Evolutionary conservation across 2,888 invertebrate species (phyloP).

Genomic region (Bedellia somnulentella): DNA sequence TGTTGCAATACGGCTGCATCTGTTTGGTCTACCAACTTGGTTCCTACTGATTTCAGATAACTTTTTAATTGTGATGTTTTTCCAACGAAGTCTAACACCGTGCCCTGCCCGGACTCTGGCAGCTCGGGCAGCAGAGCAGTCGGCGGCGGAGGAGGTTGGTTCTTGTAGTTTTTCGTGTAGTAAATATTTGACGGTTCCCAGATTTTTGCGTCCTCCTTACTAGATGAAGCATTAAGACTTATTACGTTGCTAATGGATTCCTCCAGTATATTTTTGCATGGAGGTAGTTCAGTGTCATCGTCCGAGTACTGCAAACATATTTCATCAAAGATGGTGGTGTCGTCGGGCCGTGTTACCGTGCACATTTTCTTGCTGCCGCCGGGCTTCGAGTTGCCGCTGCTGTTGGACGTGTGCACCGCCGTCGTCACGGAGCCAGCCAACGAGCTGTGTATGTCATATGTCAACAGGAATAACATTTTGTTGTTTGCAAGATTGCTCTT

Average conservation of each 20-base stretch:
- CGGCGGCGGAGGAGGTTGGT: constrained; percentile 34
- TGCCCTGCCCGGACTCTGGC: constrained; percentile 34
- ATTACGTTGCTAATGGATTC: constrained; percentile 59
- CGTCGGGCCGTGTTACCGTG: constrained; percentile 32
- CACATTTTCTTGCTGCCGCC: constrained; percentile 55
- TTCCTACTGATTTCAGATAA: constrained; percentile 44
- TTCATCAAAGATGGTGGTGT: constrained; percentile 44
- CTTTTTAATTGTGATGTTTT: constrained; percentile 45
- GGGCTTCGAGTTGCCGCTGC: constrained; percentile 52
- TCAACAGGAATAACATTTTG: constrained; percentile 63
- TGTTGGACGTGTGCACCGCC: constrained; percentile 40
- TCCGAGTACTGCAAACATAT: constrained; percentile 62
- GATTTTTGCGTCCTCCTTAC: constrained; percentile 42
- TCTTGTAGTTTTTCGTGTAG: constrained; percentile 38
- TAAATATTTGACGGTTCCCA: constrained; percentile 41
- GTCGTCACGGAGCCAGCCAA: constrained; percentile 43
- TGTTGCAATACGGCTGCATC: constrained; percentile 31
- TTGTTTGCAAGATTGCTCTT: constrained; percentile 47
- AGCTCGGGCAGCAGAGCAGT: constrained; percentile 33
- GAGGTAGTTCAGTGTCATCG: constrained; percentile 59
- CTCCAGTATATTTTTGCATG: constrained; percentile 40
- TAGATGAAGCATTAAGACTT: constrained; percentile 47
- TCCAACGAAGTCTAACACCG: constrained; percentile 42
- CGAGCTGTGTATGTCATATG: constrained; percentile 72
- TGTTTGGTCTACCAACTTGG: constrained; percentile 42